These are phyloP conservation scores for Alitta virens DNA, from an alignment of 2,888 invertebrate genomes.

Conservation along the genomic window DNA sequence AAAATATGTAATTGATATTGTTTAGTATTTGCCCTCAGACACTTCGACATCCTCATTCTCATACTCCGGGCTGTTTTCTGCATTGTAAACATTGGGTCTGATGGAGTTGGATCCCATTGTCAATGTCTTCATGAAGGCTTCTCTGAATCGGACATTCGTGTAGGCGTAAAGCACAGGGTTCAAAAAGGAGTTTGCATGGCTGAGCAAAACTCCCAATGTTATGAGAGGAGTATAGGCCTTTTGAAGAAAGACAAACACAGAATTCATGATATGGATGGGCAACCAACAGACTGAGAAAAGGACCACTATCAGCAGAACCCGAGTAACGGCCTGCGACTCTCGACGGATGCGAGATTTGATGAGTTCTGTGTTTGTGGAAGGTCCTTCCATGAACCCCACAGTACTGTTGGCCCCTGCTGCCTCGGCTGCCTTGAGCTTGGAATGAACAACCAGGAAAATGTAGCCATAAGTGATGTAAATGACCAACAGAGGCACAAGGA, in stretches of 20 bases:
- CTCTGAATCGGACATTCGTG: slow-evolving; percentile 44
- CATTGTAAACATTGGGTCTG: too few relatives aligned
- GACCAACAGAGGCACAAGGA: slow-evolving; percentile 42
- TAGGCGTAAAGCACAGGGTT: slow-evolving; percentile 53
- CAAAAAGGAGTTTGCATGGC: slow-evolving; percentile 51
- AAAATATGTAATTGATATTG: too few relatives aligned
- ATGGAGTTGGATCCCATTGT: neutral
- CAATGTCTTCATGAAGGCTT: slow-evolving; percentile 34
- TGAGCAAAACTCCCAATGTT: slow-evolving; percentile 41
- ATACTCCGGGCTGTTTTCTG: too few relatives aligned
- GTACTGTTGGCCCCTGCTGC: neutral
- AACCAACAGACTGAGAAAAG: slow-evolving; percentile 52
- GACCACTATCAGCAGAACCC: slow-evolving; percentile 44
- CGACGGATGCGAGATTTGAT: neutral
- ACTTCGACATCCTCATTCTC: too few relatives aligned
- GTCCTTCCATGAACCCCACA: neutral
- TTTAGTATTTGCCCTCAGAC: too few relatives aligned
- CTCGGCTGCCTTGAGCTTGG: slow-evolving; percentile 28
- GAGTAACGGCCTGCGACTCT: slow-evolving; percentile 43
- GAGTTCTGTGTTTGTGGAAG: neutral
- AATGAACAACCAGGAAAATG: slow-evolving; percentile 44
- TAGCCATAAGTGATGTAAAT: slow-evolving; percentile 48
- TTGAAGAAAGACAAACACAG: slow-evolving; percentile 30
- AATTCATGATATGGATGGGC: slow-evolving; percentile 49
- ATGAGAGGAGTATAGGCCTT: neutral